phyloP scores from a whole-genome alignment of 2,113 vertebrate species.

The Erinaceus europaeus region DNA sequence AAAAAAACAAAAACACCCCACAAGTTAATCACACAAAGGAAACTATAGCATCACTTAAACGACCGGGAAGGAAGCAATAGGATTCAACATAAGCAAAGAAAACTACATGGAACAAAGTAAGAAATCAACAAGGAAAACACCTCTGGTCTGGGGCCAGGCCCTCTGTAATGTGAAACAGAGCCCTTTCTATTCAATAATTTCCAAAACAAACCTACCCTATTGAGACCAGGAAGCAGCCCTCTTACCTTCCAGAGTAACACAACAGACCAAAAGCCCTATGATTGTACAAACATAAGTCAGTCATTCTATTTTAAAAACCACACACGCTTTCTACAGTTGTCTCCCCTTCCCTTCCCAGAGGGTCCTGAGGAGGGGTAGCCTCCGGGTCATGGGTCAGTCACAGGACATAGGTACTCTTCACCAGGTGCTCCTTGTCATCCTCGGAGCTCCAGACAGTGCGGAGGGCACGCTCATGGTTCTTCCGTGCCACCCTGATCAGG shows the following conservation, averaged over 20 bases:
- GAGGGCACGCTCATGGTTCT: conserved; percentile 42
- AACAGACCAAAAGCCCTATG: not conserved
- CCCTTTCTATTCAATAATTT: too few relatives aligned
- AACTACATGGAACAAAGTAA: not conserved
- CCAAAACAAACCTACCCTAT: too few relatives aligned
- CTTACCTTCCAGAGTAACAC: not conserved
- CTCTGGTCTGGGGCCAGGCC: not conserved
- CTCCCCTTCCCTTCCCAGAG: not conserved
- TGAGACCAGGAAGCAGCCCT: not conserved
- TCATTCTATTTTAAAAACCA: conserved; percentile 4
- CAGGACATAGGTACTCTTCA: conserved; percentile 70
- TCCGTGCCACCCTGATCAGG: conserved; percentile 61
- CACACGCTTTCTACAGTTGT: not conserved
- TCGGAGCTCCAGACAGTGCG: conserved; percentile 64
- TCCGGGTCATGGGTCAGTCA: conserved; percentile 29
- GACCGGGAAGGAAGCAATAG: not conserved
- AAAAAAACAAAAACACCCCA: not conserved
- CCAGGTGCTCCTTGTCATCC: conserved; percentile 78
- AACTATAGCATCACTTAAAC: not conserved
- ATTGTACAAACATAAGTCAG: not conserved
- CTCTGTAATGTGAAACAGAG: too few relatives aligned
- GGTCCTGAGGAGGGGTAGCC: not conserved
- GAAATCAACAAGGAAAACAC: not conserved
- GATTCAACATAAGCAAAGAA: not conserved
- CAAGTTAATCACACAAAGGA: conserved; percentile 28